Base-by-base conservation (phyloP, 2,797 vertebrate genomes). In the Gephyroberyx darwinii region DNA sequence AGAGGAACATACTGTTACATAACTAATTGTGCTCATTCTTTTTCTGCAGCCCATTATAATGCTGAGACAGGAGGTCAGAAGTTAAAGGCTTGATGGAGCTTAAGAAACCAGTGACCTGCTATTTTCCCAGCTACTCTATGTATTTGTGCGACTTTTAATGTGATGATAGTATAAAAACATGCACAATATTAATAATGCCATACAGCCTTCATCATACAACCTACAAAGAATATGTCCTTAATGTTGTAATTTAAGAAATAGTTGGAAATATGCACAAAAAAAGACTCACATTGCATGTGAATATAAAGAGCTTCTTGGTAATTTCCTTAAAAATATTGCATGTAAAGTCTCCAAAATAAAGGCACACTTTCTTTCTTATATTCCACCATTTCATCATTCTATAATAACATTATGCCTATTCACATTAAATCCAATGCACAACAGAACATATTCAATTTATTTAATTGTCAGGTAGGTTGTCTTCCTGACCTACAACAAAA, bases 11-110 rank as follows among this genome's bases (percentile, higher is more conserved):
- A 3, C 63, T 51, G 13, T 45, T 41, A 8, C 30, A 30, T 33
- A 26, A 62, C 31, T 53, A 41, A 75, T 54, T n/a, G 4, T 43
- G 0, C 8, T 14, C 1, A 1, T 66, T 66, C 0, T 51, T 76
- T 62, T 69, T 60, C 53, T 77, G 37, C 78, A 94, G 94, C 94
- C 94, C 39, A 75, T 85, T 51, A 65, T 94, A 71, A 73, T 88
- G 52, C 81, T 94, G 69, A 93, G 92, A 84, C 90, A 84, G 8
- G 88, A 52, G 1, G 59, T 74, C 60, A 90, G 73, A 92, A 37
- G 6, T 19, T 33, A 5, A 13, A 47, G 3, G 10, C 8, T 33
- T 54, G 26, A 64, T 31, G 37, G 1, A 50, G 33, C 17, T 33
- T 37, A 57, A 20, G 35, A 65, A 58, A 37, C 54, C 48, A 62